phyloP scores from a whole-genome alignment of 2,888 invertebrate species.

The Scaptomyza caliginosa region DNA sequence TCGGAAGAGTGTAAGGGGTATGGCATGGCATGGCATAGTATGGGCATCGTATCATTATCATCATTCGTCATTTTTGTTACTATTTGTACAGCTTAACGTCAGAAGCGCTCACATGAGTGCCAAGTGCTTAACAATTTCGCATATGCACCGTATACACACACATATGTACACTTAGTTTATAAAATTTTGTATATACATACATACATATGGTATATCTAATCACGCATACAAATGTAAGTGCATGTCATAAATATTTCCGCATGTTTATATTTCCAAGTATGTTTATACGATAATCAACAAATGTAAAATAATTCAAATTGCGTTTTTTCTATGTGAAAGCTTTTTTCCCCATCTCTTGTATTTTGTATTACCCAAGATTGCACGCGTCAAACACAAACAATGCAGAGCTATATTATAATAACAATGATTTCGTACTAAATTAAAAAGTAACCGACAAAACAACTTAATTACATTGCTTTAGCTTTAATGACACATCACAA shows the following conservation, averaged over 20 bases:
- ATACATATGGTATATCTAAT: constrained; percentile 29
- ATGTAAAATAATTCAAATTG: neutral
- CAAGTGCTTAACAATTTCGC: constrained; percentile 50
- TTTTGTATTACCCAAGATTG: neutral
- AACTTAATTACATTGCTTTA: too few species aligned
- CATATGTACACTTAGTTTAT: neutral
- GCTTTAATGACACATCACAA: neutral
- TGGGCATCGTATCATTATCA: constrained; percentile 35
- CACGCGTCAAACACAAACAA: neutral
- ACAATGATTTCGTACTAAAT: too few species aligned
- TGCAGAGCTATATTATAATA: neutral
- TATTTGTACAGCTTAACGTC: constrained; percentile 43
- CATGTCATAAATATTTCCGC: constrained; percentile 41
- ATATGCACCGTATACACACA: constrained; percentile 26
- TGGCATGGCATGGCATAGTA: neutral
- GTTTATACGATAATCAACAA: constrained; percentile 21
- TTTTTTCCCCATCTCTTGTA: neutral
- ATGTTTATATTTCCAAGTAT: constrained; percentile 5
- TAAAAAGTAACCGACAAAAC: neutral
- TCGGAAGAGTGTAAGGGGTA: constrained; percentile 8
- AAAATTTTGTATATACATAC: neutral
- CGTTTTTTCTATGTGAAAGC: neutral
- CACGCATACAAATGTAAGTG: constrained; percentile 29
- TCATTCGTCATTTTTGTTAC: constrained; percentile 53
- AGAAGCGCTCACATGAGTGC: constrained; percentile 62